phyloP scores from a whole-genome alignment of 2,797 vertebrate genomes.

The Hydrocynus forskahlii region DNA sequence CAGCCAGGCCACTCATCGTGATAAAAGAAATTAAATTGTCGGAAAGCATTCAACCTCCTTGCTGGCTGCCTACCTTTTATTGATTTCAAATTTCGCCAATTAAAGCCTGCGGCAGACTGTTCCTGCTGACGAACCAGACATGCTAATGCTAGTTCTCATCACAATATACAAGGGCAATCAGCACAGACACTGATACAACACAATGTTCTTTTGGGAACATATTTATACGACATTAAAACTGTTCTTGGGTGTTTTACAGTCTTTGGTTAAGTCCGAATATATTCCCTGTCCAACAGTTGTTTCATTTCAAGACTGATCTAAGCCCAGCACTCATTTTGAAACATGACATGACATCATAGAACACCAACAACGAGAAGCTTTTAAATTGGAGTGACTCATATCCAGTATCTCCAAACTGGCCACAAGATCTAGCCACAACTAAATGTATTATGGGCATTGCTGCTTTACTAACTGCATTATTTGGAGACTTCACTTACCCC shows the following conservation, averaged over 20 bases:
- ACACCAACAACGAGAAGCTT: too few relatives aligned
- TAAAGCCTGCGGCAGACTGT: conserved; percentile 59
- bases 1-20: conserved; percentile 53
- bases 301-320: too few relatives aligned
- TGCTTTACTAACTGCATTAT: too few relatives aligned
- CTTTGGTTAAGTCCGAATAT: not conserved
- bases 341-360: too few relatives aligned
- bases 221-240: not conserved
- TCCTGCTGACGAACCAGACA: conserved; percentile 43
- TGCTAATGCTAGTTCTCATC: conserved; percentile 6
- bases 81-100: conserved; percentile 65
- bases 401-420: too few relatives aligned
- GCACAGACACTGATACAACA: not conserved
- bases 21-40: conserved; percentile 70
- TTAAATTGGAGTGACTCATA: too few relatives aligned
- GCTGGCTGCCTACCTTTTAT: conserved; percentile 54
- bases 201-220: not conserved
- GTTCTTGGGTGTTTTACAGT: not conserved
- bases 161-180: not conserved
- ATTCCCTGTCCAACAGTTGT: not conserved
- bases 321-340: too few relatives aligned
- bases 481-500: too few relatives aligned
- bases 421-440: too few relatives aligned
- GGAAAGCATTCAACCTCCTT: conserved; percentile 35
- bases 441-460: too few relatives aligned